Percentiles rank a stretch among this genome's conserved stretches.
Evolutionary conservation across 2,113 vertebrate genomes (phyloP).

Genomic region (Sisor rabdophorus): DNA sequence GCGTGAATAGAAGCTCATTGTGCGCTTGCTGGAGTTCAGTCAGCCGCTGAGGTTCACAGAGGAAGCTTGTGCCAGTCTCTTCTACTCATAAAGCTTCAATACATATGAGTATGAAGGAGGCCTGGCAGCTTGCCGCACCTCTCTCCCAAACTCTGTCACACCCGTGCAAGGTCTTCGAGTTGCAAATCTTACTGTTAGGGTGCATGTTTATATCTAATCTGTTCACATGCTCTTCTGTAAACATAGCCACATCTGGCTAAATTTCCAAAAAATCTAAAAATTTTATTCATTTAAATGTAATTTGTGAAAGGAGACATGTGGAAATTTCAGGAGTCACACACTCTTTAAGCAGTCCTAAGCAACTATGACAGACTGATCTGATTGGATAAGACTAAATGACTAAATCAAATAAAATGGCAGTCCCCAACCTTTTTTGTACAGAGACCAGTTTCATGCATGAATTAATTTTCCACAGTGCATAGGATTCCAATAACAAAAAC

Average conservation of each 20-base stretch:
- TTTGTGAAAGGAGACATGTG: too few relatives aligned
- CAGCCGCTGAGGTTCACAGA: slow-evolving; percentile 58
- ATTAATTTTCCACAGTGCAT: too few relatives aligned
- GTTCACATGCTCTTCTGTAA: background rate
- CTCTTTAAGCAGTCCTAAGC: background rate
- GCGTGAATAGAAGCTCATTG: slow-evolving; percentile 63
- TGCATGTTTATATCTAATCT: background rate
- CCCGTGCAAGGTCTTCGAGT: background rate
- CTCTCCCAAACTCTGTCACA: background rate
- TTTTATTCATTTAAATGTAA: too few relatives aligned
- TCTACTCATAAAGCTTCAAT: slow-evolving; percentile 61
- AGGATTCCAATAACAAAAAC: too few relatives aligned
- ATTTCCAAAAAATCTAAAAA: too few relatives aligned
- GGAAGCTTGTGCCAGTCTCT: slow-evolving; percentile 68
- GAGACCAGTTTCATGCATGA: too few relatives aligned
- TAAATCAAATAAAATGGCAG: background rate
- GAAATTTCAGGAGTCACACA: too few relatives aligned
- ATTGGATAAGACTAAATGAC: background rate
- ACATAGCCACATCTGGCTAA: too few relatives aligned
- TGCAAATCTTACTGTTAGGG: background rate
- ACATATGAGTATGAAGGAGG: slow-evolving; percentile 40
- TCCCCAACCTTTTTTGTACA: too few relatives aligned
- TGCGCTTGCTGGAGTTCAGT: slow-evolving; percentile 51
- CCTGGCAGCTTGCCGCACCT: slow-evolving; percentile 24
- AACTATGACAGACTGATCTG: background rate